Base-by-base conservation (phyloP, 2,888 invertebrate species). In the Mythimna albipuncta region DNA sequence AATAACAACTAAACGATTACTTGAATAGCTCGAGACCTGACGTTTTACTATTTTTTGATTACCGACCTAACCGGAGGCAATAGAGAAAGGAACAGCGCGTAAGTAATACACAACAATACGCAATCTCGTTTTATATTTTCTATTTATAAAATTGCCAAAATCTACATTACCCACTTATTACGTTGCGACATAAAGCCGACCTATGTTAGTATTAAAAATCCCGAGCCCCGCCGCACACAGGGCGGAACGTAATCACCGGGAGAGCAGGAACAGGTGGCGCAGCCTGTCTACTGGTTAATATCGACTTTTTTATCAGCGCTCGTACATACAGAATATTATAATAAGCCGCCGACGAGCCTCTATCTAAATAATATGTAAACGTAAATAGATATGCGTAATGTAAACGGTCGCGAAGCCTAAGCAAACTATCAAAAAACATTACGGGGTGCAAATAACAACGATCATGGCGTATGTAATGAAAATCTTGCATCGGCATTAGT, bases 361-460 rank as follows among this genome's bases (percentile, higher is more conserved):
- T 87, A 87, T 87, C 88, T 87, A 84, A 88, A 88, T 88, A 82
- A 84, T 85, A 88, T 86, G 84, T 87, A 87, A 90, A 90, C 87
- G 83, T 89, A 88, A 89, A 90, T 87, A 88, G 81, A 86, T 84
- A 86, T 87, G 86, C 75, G 82, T 82, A 88, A 86, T 85, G 84
- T 85, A 85, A 87, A 86, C 84, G 82, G 83, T 87, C 85, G 87
- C 89, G 86, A 89, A 88, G 88, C 93, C 92, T 93, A 93, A 93
- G 94, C 91, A 93, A 94, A 94, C 94, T 94, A 94, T 94, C 92
- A 93, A 95, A 95, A 95, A 94, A 94, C 94, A 95, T 95, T 94
- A 95, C 94, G 93, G 95, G 95, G 96, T 96, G 95, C 94, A 96
- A 96, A 96, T 95, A 95, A 94, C 93, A 94, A 94, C 94, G 94